phyloP scores from a whole-genome alignment of 2,888 invertebrate genomes.

The Drosophila austrosaltans region DNA sequence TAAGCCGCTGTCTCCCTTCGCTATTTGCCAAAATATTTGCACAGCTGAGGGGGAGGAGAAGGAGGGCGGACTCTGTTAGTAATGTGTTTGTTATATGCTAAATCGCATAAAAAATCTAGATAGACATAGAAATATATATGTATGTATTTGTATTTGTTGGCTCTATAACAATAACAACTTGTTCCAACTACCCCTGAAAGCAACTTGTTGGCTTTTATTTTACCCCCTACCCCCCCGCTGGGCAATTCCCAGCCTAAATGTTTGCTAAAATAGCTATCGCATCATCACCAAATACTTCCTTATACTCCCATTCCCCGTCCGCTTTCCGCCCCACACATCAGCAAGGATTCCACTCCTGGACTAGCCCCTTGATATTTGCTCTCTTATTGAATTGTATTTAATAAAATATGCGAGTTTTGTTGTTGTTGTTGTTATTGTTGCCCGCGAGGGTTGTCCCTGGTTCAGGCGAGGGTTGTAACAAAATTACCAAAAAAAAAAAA shows the following conservation, averaged over 20 bases:
- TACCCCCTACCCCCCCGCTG: conserved; percentile 3
- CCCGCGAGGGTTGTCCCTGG: conserved; percentile 43
- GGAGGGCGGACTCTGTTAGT: conserved; percentile 27
- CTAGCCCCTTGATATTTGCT: conserved; percentile 24
- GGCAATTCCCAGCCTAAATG: conserved; percentile 56
- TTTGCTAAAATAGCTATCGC: conserved; percentile 66
- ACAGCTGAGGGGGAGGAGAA: conserved; percentile 42
- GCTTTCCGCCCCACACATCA: neutral
- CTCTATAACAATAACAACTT: conserved; percentile 67
- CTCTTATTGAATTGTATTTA: conserved; percentile 75
- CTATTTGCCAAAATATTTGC: conserved; percentile 70
- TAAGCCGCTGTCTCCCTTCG: conserved; percentile 41
- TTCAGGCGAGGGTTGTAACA: conserved; percentile 50
- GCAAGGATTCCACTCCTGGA: neutral
- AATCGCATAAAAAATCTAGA: conserved; percentile 70
- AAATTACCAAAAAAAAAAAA: conserved; percentile 18
- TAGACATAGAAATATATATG: conserved; percentile 41
- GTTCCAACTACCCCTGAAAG: conserved; percentile 39
- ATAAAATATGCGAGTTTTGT: conserved; percentile 63
- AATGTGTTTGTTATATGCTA: conserved; percentile 78
- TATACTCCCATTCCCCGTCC: neutral
- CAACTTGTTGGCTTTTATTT: conserved; percentile 47
- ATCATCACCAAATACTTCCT: conserved; percentile 44
- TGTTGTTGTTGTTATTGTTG: neutral
- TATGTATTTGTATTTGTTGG: conserved; percentile 36